phyloP scores from a whole-genome alignment of 2,888 invertebrate genomes.

The Acleris laterana region DNA sequence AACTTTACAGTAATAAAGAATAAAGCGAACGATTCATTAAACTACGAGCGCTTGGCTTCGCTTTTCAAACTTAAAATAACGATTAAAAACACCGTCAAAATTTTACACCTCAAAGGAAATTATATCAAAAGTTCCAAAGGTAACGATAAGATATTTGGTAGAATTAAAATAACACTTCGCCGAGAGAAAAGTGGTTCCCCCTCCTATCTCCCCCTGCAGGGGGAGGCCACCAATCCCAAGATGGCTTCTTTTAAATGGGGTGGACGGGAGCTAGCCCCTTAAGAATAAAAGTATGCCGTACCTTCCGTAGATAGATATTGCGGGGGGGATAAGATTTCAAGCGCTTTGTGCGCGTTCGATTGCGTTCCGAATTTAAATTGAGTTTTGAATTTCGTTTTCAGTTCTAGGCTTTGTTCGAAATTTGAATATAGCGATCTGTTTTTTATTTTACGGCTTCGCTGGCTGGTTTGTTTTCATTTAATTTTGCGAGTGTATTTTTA shows the following conservation, averaged over 20 bases:
- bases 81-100: conserved; percentile 42
- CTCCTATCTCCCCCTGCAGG: conserved; percentile 50
- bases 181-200: conserved; percentile 78
- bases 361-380: conserved; percentile 72
- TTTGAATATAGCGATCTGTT: conserved; percentile 53
- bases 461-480: conserved; percentile 17
- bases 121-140: conserved; percentile 81
- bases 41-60: background rate
- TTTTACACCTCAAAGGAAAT: conserved; percentile 76
- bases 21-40: conserved; percentile 1
- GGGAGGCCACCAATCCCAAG: conserved; percentile 73
- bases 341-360: conserved; percentile 63
- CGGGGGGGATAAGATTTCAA: conserved; percentile 69
- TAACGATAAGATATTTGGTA: conserved; percentile 83
- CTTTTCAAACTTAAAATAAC: conserved; percentile 15
- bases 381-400: conserved; percentile 57
- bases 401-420: conserved; percentile 33
- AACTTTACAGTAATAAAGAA: background rate
- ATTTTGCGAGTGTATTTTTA: background rate
- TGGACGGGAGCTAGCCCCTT: conserved; percentile 77
- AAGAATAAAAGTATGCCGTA: conserved; percentile 82
- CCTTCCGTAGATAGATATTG: conserved; percentile 71
- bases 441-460: conserved; percentile 42
- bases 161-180: conserved; percentile 84
- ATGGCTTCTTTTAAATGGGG: conserved; percentile 84